These are phyloP conservation scores for Argopecten irradians DNA, from an alignment of 1,140 invertebrate genomes.

Conservation along the genomic window DNA sequence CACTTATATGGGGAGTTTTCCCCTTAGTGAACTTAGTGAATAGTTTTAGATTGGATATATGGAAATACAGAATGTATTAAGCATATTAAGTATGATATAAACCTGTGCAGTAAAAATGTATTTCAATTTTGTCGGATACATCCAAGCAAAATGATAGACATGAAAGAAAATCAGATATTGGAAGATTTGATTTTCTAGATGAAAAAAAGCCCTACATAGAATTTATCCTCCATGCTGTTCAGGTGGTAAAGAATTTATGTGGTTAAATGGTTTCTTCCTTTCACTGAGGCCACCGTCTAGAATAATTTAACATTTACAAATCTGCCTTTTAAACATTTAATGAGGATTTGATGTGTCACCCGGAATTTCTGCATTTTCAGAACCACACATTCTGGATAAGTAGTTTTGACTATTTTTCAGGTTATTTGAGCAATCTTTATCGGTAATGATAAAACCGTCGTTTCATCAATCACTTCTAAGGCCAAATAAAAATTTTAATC, in stretches of 20 bases:
- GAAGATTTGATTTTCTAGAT: neutral
- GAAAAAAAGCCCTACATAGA: neutral
- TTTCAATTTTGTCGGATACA: neutral
- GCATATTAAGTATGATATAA: neutral
- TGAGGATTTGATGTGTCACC: neutral
- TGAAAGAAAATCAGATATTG: neutral
- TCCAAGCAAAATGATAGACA: neutral
- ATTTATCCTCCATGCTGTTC: neutral
- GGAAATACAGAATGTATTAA: neutral
- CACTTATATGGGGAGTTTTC: too few relatives aligned
- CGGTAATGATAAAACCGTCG: neutral
- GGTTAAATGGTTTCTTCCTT: neutral
- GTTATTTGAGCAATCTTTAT: neutral
- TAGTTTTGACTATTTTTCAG: neutral
- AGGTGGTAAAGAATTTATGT: neutral
- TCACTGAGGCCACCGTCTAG: neutral
- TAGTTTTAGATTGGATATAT: too few relatives aligned
- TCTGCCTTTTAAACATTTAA: neutral
- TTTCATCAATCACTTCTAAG: neutral
- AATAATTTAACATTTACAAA: conserved; percentile 5
- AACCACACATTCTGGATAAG: neutral
- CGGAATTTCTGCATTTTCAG: neutral
- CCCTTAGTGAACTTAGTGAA: too few relatives aligned
- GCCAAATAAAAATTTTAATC: too few relatives aligned
- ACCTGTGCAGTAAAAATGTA: neutral